Percentiles rank a stretch among this genome's conserved stretches.
Evolutionary conservation across 2,113 vertebrate species (phyloP).

Genomic region (Xenus cinereus): DNA sequence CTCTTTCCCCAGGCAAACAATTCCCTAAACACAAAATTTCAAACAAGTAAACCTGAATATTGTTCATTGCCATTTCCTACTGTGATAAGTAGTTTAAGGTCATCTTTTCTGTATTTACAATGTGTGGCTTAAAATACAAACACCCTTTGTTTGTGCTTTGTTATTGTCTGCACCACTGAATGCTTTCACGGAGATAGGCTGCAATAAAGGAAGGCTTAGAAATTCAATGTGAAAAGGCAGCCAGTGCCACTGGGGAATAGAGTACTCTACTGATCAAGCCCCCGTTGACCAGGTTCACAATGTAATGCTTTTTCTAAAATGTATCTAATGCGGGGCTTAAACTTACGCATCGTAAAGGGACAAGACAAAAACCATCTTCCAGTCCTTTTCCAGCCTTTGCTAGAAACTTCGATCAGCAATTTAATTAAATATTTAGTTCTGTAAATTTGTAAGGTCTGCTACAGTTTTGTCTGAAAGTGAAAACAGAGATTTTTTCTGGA

Average conservation of each 20-base stretch:
- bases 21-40: neutral
- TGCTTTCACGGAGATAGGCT: slow-evolving; percentile 15
- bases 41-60: neutral
- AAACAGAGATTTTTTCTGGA: neutral
- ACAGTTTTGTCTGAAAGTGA: neutral
- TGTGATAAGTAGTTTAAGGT: slow-evolving; percentile 48
- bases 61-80: neutral
- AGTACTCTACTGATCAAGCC: slow-evolving; percentile 16
- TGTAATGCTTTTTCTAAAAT: slow-evolving; percentile 19
- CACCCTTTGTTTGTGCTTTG: slow-evolving; percentile 11
- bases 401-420: neutral
- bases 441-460: neutral
- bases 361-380: neutral
- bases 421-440: neutral
- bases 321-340: neutral
- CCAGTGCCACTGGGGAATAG: slow-evolving; percentile 62
- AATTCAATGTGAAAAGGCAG: slow-evolving; percentile 48
- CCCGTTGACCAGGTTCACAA: neutral
- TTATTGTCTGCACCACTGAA: slow-evolving; percentile 39
- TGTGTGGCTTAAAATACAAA: slow-evolving; percentile 37
- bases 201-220: slow-evolving; percentile 41
- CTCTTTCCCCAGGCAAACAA: neutral
- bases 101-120: slow-evolving; percentile 17
- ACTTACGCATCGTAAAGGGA: neutral
- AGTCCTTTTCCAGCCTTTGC: neutral